Percentiles rank a stretch among this genome's conserved stretches.
Conservation (phyloP, 2,888 invertebrate species). For the Apotomis capreana region DNA sequence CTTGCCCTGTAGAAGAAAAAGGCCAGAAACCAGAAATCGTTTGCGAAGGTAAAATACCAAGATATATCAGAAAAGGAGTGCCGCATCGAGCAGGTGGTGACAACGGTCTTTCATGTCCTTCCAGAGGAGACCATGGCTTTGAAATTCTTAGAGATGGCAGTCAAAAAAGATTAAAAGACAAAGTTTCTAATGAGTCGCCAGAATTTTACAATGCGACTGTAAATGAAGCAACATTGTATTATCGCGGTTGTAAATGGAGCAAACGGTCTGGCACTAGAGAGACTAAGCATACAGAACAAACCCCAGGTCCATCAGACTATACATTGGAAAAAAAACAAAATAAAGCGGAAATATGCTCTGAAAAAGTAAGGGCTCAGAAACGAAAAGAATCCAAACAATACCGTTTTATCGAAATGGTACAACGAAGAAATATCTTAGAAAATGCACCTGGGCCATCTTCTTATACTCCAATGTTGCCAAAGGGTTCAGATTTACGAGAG, state of each 20-base stretch:
- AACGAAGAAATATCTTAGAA: conserved; percentile 60
- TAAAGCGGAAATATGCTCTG: conserved; percentile 57
- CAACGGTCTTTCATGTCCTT: conserved; percentile 56
- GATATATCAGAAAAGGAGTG: conserved; percentile 62
- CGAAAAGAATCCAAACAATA: conserved; percentile 65
- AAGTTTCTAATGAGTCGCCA: conserved; percentile 51
- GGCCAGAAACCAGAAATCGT: conserved; percentile 45
- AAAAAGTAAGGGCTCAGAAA: conserved; percentile 60
- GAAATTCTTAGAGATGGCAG: conserved; percentile 50
- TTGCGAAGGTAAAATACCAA: conserved; percentile 62
- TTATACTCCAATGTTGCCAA: conserved; percentile 61
- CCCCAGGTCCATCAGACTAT: conserved; percentile 71
- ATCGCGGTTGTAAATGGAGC: conserved; percentile 74
- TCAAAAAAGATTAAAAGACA: conserved; percentile 48
- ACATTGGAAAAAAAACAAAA: conserved; percentile 51
- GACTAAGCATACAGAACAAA: conserved; percentile 45
- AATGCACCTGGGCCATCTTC: conserved; percentile 64
- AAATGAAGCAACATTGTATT: conserved; percentile 63
- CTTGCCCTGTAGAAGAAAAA: conserved; percentile 57
- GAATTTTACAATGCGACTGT: conserved; percentile 65
- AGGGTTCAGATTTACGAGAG: conserved; percentile 52
- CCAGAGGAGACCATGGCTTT: conserved; percentile 57
- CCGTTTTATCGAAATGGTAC: conserved; percentile 69
- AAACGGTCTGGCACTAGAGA: conserved; percentile 24
- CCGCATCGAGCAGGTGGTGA: conserved; percentile 50